Percentiles rank a stretch among this genome's conserved stretches.
Conservation (phyloP, 2,113 vertebrate species). For the Conger conger region DNA sequence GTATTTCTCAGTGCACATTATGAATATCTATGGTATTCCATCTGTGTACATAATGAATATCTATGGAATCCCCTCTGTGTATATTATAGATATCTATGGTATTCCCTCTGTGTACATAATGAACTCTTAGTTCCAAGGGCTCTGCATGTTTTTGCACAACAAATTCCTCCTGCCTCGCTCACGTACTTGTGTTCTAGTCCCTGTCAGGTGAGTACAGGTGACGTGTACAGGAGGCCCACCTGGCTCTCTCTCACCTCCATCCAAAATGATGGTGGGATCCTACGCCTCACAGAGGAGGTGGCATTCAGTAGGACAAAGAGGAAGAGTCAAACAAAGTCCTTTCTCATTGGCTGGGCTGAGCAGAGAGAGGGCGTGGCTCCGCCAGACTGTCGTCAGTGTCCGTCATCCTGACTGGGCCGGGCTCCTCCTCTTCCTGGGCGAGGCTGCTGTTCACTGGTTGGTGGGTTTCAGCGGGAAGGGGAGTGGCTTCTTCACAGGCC, state of each 20-base stretch:
- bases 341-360: not conserved
- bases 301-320: not conserved
- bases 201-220: too few relatives aligned
- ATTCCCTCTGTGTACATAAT: not conserved
- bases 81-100: not conserved
- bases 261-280: not conserved
- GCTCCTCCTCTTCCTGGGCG: not conserved
- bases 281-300: not conserved
- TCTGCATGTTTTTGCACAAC: too few relatives aligned
- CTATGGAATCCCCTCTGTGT: not conserved
- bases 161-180: too few relatives aligned
- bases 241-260: not conserved
- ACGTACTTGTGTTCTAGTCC: too few relatives aligned
- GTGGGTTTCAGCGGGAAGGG: not conserved
- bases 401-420: not conserved
- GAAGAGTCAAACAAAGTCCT: not conserved
- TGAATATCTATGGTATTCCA: not conserved
- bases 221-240: not conserved
- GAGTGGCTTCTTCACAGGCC: not conserved
- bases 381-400: constrained; percentile 1
- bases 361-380: not conserved
- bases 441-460: too few relatives aligned
- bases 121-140: too few relatives aligned
- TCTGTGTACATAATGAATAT: not conserved
- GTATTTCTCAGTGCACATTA: not conserved